Evolutionary conservation across 1,140 invertebrate species (phyloP), one percentile per base, ranked within the genome.

Genomic region (Adoxophyes honmai): DNA sequence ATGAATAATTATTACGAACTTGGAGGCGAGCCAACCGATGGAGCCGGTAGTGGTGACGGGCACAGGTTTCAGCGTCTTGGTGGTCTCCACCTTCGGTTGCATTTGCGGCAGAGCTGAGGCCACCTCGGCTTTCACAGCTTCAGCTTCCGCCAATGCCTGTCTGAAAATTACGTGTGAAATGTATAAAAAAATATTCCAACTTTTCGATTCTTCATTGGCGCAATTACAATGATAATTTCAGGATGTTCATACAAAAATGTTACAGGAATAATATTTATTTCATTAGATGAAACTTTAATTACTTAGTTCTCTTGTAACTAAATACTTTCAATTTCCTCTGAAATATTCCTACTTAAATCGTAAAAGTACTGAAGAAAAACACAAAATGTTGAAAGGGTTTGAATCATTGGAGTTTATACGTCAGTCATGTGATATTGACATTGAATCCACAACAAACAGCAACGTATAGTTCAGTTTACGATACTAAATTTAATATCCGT

Each of bases 1-100:
- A 52, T 34, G 33, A 52, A 52, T 34, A 1, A 35, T 52, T 33
- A 16, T 38, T n/a, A 74, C 70, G 54, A 62, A 88, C 85, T 75
- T 88, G 57, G 69, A 57, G 33, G 81, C 71, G 3, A 88, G 70
- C 85, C 85, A 88, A 42, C 82, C 82, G 34, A 86, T 77, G 57
- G 76, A 28, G 33, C 82, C 81, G 8, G 78, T 78, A 9, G 76
- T 73, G 35, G 81, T 86, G 34, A 77, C 52, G 4, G 85, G 85
- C 38, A 83, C 80, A 5, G 85, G 85, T 54, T 86, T 86, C 48
- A 88, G 68, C 18, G 65, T 59, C 57, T 75, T 81, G 42, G 42
- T 52, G 8, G 57, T 69, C 56, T 85, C 77, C 38, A 57, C 14
- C 63, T 77, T 75, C 8, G 38, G 48, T 11, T 66, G 42, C 16